A percentile compares a stretch with the other conserved stretches of the same genome.
Evolutionary conservation across 2,797 vertebrate species (phyloP).

Genomic region (Gallinago stenura): DNA sequence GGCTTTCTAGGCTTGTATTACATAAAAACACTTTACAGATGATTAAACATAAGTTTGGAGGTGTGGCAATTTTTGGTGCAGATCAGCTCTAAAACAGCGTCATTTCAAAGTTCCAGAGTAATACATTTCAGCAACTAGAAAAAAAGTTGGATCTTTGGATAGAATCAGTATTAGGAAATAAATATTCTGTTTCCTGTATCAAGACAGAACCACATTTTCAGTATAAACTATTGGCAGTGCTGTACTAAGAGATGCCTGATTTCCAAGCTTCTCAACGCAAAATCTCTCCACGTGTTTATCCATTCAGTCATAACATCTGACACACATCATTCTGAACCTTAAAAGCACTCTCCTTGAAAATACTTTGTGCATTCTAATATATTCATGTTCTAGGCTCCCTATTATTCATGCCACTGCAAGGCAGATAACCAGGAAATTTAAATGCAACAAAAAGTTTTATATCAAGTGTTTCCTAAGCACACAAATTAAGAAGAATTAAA

Average conservation of each 20-base stretch:
- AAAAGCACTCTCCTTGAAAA: slow-evolving; percentile 26
- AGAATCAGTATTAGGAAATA: not conserved
- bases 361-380: slow-evolving; percentile 23
- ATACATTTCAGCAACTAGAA: not conserved
- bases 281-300: not conserved
- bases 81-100: not conserved
- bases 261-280: not conserved
- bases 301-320: not conserved
- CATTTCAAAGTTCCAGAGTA: not conserved
- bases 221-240: not conserved
- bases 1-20: not conserved
- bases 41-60: not conserved
- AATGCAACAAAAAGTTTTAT: slow-evolving; percentile 57
- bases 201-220: not conserved
- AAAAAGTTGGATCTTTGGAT: not conserved
- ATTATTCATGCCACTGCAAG: slow-evolving; percentile 39
- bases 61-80: not conserved
- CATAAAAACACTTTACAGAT: not conserved
- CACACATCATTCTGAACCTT: not conserved
- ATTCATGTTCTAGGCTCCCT: slow-evolving; percentile 21
- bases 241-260: not conserved
- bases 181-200: not conserved
- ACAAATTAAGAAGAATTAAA: slow-evolving; percentile 65
- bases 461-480: slow-evolving; percentile 23
- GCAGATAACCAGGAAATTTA: slow-evolving; percentile 69